Evolutionary conservation across 2,113 vertebrate species (phyloP), one percentile per base, ranked within the genome.

Genomic region (Ibidorhyncha struthersii): DNA sequence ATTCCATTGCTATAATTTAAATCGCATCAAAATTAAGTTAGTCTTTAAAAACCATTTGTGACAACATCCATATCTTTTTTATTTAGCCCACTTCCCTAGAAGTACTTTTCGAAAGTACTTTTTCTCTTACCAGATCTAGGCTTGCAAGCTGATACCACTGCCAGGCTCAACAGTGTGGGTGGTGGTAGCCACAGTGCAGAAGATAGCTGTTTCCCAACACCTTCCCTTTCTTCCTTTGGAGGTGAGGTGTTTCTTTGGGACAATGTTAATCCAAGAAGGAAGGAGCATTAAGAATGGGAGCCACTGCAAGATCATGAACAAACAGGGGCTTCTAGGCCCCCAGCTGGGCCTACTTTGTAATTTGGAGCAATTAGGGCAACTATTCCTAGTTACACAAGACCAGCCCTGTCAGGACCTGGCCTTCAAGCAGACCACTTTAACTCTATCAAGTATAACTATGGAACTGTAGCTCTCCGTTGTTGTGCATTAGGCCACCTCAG

Each of bases 181-280:
- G 32, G 32, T 23, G 45, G 22, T 10, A 74, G 65, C 40, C 30
- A 36, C 20, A 40, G 26, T 20, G 30, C 15, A 40, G 47, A 82
- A 62, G 14, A 21, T 1, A 0, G 2, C 12, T 30, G 8, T 17
- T 78, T 65, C 13, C 34, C 34, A 52, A 10, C 4, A 65, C 4
- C 25, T 58, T 53, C 19, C 10, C 5, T 61, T 72, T 73, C 58
- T 56, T n/a, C 8, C 23, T 59, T 63, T n/a, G 7, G 30, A 63
- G 6, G 8, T 22, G 22, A 45, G 1, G 3, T 69, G 21, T 4
- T 67, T 72, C n/a, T 21, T 81, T 22, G 27, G 36, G 15, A 66
- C 30, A 53, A 14, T 18, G 50, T 43, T 79, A 62, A 71, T 15
- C 20, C 30, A 47, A 65, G 50, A 94, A 65, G 2, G 6, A 8